These are phyloP conservation scores for Morone chrysops DNA, from an alignment of 2,113 vertebrate genomes.

Conservation along the genomic window DNA sequence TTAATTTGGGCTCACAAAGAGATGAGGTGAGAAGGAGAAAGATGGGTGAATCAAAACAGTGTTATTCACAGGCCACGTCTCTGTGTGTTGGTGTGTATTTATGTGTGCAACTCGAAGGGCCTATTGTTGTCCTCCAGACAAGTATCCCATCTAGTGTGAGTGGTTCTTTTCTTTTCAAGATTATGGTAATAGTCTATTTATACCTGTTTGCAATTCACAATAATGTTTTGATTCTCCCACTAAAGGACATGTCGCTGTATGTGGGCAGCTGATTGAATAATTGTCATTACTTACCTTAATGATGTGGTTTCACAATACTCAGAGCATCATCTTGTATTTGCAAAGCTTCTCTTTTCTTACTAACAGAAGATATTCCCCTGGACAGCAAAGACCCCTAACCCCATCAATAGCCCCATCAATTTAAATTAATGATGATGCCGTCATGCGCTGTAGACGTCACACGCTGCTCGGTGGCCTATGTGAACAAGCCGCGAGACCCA, in stretches of 20 bases:
- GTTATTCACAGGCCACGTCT: constrained; percentile 12
- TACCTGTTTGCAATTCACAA: constrained; percentile 54
- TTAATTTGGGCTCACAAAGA: constrained; percentile 23
- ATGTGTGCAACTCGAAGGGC: constrained; percentile 27
- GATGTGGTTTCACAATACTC: constrained; percentile 25
- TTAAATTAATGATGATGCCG: too few species aligned
- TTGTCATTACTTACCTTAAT: constrained; percentile 21
- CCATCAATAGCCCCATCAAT: too few species aligned
- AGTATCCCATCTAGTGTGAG: constrained; percentile 37
- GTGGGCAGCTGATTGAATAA: constrained; percentile 35
- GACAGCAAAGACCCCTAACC: too few species aligned
- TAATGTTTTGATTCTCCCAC: constrained; percentile 33
- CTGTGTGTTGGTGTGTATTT: constrained; percentile 19
- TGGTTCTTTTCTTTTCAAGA: constrained; percentile 58
- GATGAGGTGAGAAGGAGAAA: neutral
- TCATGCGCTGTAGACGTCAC: too few species aligned
- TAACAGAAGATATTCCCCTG: too few species aligned
- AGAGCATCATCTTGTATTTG: neutral
- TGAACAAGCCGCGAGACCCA: too few species aligned
- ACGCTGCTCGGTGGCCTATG: too few species aligned
- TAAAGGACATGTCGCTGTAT: neutral
- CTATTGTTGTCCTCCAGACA: constrained; percentile 48
- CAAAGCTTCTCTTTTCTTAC: neutral
- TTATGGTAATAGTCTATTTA: constrained; percentile 69
- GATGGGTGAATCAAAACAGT: constrained; percentile 4